phyloP scores from a whole-genome alignment of 2,888 invertebrate species.

The Pomacea canaliculata region DNA sequence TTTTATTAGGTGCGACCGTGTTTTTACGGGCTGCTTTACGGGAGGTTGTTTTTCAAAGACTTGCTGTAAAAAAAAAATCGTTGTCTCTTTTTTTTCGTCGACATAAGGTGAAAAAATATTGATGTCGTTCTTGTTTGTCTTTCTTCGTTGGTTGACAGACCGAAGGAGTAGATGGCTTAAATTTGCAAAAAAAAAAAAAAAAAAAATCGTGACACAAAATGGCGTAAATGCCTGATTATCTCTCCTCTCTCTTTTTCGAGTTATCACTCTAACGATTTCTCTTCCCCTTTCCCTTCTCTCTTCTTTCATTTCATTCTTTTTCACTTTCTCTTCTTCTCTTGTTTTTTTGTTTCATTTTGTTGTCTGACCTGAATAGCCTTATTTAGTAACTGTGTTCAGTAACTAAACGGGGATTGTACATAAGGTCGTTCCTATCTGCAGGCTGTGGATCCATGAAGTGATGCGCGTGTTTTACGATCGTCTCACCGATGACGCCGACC shows the following conservation, averaged over 20 bases:
- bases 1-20: conserved; percentile 57
- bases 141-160: neutral
- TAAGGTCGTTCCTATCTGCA: conserved; percentile 60
- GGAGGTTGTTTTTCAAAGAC: no score
- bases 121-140: neutral
- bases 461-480: conserved; percentile 87
- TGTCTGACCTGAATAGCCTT: no score
- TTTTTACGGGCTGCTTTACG: no score
- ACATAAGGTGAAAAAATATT: neutral
- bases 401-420: no score
- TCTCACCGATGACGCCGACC: conserved; percentile 78
- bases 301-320: neutral
- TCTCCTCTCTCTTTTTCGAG: neutral
- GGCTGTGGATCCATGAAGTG: conserved; percentile 78
- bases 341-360: neutral
- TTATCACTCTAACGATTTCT: neutral
- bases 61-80: no score
- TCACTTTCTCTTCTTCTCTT: neutral
- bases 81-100: no score
- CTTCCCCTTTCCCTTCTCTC: neutral
- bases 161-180: no score
- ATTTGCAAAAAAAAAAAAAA: no score
- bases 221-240: no score
- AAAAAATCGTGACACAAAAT: no score
- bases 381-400: no score